Evolutionary conservation across 2,797 vertebrate species (phyloP), one percentile per base, ranked within the genome.

Genomic region (Cossypha dichroa): DNA sequence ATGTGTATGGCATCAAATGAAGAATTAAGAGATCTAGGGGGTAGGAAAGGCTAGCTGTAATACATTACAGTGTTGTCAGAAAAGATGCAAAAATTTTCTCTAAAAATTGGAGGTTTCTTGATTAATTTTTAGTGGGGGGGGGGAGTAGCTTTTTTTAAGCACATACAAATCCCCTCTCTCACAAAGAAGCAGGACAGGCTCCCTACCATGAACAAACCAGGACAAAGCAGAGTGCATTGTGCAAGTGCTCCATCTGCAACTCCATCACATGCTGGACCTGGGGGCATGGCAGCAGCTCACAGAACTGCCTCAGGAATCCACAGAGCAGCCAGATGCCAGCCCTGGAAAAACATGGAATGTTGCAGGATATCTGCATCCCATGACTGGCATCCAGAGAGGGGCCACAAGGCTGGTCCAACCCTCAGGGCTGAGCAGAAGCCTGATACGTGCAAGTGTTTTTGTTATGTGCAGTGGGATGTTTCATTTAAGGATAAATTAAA

Each of bases 241-340:
- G 0, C 80, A 58, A 88, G 41, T 58, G 29, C 55, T 96, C 84
- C 75, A 93, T 95, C 73, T 96, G 76, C 75, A 95, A 40, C 55
- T 63, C 40, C 41, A 21, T 72, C 72, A 81, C 54, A 10, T 25
- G 83, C 55, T 10, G 64, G 76, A 88, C 31, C 75, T 72, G 86
- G 55, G 94, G 94, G 68, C 90, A 81, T 63, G 7, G 23, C 46
- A 25, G 46, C 46, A 48, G 46, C n/a, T 51, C 40, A 33, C 85
- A 94, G 51, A 96, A 81, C 67, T 11, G 93, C 94, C 95, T 62
- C 55, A 46, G 90, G 90, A 96, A 73, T 72, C n/a, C 66, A 67
- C 73, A 85, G 94, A 77, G 85, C 58, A 91, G 85, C 85, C 87
- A 96, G 89, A 85, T 94, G 79, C 66, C 92, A 68, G 68, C 56